These are phyloP conservation scores for Cheirogaleus medius DNA, from an alignment of 2,113 vertebrate genomes.

Conservation along the genomic window DNA sequence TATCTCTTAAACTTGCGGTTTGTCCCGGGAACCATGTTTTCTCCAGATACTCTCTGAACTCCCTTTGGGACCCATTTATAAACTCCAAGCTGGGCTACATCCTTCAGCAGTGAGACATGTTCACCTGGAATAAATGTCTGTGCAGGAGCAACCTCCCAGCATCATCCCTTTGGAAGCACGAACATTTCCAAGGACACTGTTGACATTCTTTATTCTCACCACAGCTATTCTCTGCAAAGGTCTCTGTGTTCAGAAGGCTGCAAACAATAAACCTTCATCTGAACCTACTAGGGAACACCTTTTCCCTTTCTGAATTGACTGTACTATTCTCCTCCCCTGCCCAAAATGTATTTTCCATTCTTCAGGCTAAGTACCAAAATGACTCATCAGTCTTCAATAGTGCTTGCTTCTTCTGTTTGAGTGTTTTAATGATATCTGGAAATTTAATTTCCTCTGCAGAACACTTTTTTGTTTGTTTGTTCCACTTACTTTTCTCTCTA, in stretches of 20 bases:
- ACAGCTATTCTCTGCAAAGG: neutral
- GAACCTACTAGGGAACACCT: neutral
- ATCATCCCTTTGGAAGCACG: neutral
- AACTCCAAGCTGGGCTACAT: neutral
- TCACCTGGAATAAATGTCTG: neutral
- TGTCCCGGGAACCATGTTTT: neutral
- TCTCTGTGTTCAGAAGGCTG: neutral
- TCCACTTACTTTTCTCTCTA: neutral
- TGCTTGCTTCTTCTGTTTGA: neutral
- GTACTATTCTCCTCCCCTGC: neutral
- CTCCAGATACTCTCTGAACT: neutral
- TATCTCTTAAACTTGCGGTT: neutral
- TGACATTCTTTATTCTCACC: neutral
- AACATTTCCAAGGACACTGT: neutral
- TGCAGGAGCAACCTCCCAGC: neutral
- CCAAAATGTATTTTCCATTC: neutral
- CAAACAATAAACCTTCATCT: neutral
- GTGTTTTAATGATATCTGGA: neutral
- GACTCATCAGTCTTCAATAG: neutral
- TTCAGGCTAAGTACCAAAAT: neutral
- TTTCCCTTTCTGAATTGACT: neutral
- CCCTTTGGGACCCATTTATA: neutral
- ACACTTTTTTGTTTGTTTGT: neutral
- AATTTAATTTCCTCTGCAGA: neutral
- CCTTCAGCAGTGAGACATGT: neutral